Base-by-base conservation (phyloP, 2,888 invertebrate species). In the Xylocampa areola region DNA sequence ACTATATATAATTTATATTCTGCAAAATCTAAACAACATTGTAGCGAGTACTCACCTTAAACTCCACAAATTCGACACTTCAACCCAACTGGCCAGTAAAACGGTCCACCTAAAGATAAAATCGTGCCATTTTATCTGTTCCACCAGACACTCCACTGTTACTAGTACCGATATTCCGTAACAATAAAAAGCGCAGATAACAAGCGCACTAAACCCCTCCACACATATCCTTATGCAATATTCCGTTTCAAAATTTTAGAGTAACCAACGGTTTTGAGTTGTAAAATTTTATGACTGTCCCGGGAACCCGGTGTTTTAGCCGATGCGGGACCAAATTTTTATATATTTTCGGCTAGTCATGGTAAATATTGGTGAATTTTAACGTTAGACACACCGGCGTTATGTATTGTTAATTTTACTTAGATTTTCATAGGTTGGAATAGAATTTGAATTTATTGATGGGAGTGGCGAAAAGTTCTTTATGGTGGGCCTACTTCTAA, bases 231-330 rank as follows among this genome's bases (percentile, higher is more conserved):
- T 53, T 57, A 52, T 37, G 57, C 62, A 62, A 68, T 62, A 73
- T 59, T 54, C 30, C 51, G 58, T 53, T 58, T 70, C 35, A 60
- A 73, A 67, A 66, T 71, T 73, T 68, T 67, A 50, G 64, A 74
- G 67, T 79, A 71, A 66, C 52, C 63, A 62, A 61, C 63, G 70
- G 80, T 74, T 79, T 75, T 61, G 65, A 61, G 79, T 60, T 68
- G 74, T 83, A 77, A 83, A 82, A 82, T 81, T 81, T 82, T 77
- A 80, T 62, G 76, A 53, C 32, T 37, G 32, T 41, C 29, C 21
- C 41, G 52, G 41, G 54, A 53, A 37, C 58, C 16, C 37, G 25
- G 53, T 65, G 64, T 62, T 64, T 62, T 57, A 41, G 59, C 36
- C 16, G 50, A 47, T 55, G 64, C 48, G 45, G n/a, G 19, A 33